Conservation (phyloP, 2,888 invertebrate genomes). For the Biston stratarius region DNA sequence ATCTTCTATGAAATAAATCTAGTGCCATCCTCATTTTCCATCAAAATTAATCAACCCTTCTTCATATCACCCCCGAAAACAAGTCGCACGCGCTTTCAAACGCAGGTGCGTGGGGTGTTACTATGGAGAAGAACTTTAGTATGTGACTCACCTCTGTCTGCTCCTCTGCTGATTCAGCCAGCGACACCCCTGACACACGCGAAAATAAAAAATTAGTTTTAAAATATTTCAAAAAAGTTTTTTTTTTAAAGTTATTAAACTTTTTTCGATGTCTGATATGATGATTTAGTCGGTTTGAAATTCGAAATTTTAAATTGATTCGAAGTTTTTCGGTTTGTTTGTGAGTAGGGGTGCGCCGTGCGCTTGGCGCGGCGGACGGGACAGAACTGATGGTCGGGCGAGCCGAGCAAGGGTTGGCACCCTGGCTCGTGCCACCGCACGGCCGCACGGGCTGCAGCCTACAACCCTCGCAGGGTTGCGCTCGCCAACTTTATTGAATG, state of each 20-base stretch:
- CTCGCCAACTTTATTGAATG: conserved; percentile 39
- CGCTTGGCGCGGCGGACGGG: conserved; percentile 75
- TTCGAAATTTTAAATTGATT: conserved; percentile 48
- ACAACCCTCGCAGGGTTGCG: conserved; percentile 66
- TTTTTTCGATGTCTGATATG: neutral
- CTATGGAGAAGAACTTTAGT: conserved; percentile 72
- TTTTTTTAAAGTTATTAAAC: conserved; percentile 32
- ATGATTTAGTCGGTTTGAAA: conserved; percentile 36
- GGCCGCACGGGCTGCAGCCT: conserved; percentile 59
- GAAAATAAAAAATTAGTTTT: conserved; percentile 44
- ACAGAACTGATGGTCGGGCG: conserved; percentile 68
- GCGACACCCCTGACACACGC: conserved; percentile 72
- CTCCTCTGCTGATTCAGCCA: conserved; percentile 79
- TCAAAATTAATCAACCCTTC: conserved; percentile 35
- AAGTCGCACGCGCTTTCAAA: conserved; percentile 49
- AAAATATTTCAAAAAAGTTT: conserved; percentile 40
- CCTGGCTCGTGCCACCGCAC: conserved; percentile 53
- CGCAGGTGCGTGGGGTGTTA: conserved; percentile 77
- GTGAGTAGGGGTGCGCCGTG: conserved; percentile 78
- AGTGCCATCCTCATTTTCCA: neutral
- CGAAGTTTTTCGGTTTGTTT: conserved; percentile 44
- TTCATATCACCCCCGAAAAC: conserved; percentile 36
- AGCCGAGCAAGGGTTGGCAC: conserved; percentile 63
- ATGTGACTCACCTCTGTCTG: conserved; percentile 78
- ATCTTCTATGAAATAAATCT: neutral